Percentiles rank a stretch among this genome's conserved stretches.
Evolutionary conservation across 2,888 invertebrate species (phyloP).

Genomic region (Acholoe squamosa): DNA sequence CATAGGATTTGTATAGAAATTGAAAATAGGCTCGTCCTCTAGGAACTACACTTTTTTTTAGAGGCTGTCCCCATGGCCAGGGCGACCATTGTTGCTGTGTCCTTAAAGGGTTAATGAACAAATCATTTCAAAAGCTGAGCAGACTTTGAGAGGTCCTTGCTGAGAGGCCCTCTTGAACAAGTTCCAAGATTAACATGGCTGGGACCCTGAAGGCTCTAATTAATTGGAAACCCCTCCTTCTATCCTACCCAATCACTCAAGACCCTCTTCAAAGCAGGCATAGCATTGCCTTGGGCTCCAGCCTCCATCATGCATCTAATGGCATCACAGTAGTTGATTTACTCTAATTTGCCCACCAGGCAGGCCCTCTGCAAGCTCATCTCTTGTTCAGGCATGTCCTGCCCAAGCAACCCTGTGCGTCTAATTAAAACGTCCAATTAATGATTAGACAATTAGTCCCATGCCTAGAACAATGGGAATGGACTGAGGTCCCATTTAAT

Average conservation of each 20-base stretch:
- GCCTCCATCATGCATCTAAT: neutral
- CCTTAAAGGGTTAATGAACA: no score
- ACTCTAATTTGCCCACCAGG: neutral
- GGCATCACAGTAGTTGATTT: neutral
- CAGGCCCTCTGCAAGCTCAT: neutral
- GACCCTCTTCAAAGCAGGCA: neutral
- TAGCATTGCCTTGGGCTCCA: neutral
- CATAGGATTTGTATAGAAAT: no score
- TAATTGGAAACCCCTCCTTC: neutral
- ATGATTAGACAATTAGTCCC: constrained; percentile 6
- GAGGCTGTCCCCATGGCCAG: no score
- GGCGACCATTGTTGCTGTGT: no score
- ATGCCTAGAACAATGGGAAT: neutral
- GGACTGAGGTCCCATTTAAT: no score
- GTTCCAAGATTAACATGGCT: no score
- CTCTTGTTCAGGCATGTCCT: neutral
- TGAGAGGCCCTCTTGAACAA: no score
- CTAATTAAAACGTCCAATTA: constrained; percentile 45
- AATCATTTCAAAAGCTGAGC: no score
- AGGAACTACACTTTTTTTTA: no score
- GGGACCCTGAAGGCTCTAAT: neutral
- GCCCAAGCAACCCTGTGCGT: neutral
- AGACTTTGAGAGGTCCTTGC: no score
- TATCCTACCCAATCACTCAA: neutral
- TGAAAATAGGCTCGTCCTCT: no score